A percentile compares a stretch with the other conserved stretches of the same genome.
phyloP scores from a whole-genome alignment of 2,888 invertebrate species.

The Hydriomena furcata region DNA sequence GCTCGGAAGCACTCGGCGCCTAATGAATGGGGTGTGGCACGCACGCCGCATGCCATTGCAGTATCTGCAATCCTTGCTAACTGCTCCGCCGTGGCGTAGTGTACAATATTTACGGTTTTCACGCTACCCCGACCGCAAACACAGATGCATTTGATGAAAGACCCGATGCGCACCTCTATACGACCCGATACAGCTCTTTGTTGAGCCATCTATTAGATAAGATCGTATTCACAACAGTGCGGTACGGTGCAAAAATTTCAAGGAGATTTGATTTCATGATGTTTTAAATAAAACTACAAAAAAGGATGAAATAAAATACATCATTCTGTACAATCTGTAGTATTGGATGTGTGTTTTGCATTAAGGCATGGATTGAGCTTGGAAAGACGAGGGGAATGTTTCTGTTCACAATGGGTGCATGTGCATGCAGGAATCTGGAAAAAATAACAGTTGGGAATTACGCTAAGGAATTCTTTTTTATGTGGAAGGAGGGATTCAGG shows the following conservation, averaged over 20 bases:
- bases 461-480: no score
- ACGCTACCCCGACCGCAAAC: conserved; percentile 42
- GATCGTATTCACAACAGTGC: conserved; percentile 10
- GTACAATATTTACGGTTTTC: conserved; percentile 60
- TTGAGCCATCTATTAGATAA: conserved; percentile 20
- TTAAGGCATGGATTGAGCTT: neutral
- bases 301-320: no score
- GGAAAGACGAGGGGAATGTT: neutral
- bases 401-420: neutral
- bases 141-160: conserved; percentile 40
- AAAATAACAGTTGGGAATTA: neutral
- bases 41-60: conserved; percentile 69
- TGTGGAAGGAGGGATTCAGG: neutral
- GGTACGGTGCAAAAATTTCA: neutral
- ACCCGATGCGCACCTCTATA: conserved; percentile 22
- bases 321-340: no score
- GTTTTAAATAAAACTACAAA: no score
- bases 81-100: conserved; percentile 44
- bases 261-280: no score
- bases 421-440: conserved; percentile 9
- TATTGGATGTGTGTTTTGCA: neutral
- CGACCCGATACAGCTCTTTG: conserved; percentile 25
- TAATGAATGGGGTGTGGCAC: conserved; percentile 82
- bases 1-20: conserved; percentile 79
- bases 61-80: conserved; percentile 67